Conservation (phyloP, 2,113 vertebrate species). For the Callochromis pleurospilus region DNA sequence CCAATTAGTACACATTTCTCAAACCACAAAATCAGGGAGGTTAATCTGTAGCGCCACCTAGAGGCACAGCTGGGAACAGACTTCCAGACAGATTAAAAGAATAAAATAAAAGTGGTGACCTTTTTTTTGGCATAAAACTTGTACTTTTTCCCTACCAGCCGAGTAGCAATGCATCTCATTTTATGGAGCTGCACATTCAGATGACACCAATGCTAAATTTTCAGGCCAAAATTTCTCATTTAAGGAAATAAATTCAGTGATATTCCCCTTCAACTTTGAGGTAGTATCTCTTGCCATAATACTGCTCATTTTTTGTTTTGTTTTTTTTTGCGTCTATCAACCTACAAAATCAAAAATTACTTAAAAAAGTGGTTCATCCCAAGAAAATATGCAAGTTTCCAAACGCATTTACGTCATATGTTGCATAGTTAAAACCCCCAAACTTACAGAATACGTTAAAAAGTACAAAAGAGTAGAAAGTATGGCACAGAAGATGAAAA, state of each 20-base stretch:
- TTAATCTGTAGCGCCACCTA: slow-evolving; percentile 37
- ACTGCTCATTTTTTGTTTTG: background rate
- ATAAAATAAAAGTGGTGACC: background rate
- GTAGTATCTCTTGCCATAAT: background rate
- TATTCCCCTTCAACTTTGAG: background rate
- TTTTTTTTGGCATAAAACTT: background rate
- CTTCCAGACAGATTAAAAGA: background rate
- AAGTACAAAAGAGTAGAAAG: slow-evolving; percentile 12
- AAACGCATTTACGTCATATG: background rate
- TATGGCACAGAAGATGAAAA: slow-evolving; percentile 3
- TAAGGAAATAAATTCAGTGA: slow-evolving; percentile 16
- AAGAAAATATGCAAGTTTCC: background rate
- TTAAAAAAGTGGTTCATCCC: background rate
- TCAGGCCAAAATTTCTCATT: background rate
- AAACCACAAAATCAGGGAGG: background rate
- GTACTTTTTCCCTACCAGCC: background rate
- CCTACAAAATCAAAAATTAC: background rate
- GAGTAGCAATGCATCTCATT: background rate
- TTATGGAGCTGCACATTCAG: background rate
- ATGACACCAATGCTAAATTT: slow-evolving; percentile 25
- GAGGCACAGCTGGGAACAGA: background rate
- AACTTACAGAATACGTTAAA: background rate
- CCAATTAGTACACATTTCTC: background rate
- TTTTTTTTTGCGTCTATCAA: background rate
- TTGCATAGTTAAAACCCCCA: background rate